Percentiles rank a stretch among this genome's conserved stretches.
Conservation (phyloP, 30 jellyfish, hydroid and myxozoan species). For the Aurelia sp. region DNA sequence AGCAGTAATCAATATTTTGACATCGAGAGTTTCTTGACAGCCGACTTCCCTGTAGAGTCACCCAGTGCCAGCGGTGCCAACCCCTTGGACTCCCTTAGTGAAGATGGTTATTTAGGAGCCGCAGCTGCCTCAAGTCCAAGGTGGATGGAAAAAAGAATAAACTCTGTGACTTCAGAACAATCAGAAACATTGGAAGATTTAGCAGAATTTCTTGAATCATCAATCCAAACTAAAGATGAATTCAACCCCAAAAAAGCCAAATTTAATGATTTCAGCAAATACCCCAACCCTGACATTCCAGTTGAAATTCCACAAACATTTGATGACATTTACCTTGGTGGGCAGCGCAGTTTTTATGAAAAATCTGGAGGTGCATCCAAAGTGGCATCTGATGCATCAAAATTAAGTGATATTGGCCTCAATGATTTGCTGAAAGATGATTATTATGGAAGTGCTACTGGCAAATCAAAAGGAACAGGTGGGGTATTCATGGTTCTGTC, state of each 20-base stretch:
- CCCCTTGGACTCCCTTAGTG: not conserved
- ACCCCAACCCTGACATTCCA: constrained; percentile 16
- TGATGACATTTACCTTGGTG: constrained; percentile 4
- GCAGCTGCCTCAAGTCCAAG: not conserved
- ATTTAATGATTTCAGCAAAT: not conserved
- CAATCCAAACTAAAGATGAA: not conserved
- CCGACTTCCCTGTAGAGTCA: constrained; percentile 22
- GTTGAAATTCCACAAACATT: not conserved
- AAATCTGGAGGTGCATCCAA: not conserved
- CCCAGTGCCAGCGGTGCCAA: not conserved
- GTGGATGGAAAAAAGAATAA: not conserved
- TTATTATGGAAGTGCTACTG: not conserved
- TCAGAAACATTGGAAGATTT: constrained; percentile 27
- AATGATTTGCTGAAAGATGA: not conserved
- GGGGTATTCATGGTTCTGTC: too few species aligned
- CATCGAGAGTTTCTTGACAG: constrained; percentile 56
- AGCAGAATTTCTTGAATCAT: constrained; percentile 22
- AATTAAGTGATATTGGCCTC: not conserved
- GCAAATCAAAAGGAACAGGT: constrained; percentile 11
- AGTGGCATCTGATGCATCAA: not conserved
- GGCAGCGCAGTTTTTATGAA: not conserved
- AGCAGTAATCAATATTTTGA: constrained; percentile 53
- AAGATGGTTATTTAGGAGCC: constrained; percentile 16
- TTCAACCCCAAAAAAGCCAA: not conserved
- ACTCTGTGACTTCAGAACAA: constrained; percentile 13